These are phyloP conservation scores for Parotia lawesii DNA, from an alignment of 2,113 vertebrate species.

Conservation along the genomic window DNA sequence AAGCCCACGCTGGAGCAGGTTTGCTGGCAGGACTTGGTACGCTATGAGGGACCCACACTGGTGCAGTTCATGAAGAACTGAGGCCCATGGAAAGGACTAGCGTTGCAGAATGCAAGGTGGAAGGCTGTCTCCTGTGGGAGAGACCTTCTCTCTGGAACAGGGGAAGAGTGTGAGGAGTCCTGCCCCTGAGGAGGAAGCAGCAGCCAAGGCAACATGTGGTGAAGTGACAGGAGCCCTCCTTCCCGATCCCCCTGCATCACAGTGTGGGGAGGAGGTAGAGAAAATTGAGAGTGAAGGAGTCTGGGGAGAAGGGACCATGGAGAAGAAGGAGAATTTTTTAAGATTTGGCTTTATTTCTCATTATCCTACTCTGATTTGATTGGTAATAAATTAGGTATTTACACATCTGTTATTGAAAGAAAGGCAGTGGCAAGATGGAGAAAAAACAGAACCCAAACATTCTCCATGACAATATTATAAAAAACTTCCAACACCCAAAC, in stretches of 20 bases:
- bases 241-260: neutral
- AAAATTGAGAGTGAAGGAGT: neutral
- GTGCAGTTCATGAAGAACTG: neutral
- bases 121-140: neutral
- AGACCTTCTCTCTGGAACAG: neutral
- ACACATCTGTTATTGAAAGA: neutral
- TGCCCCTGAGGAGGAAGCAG: neutral
- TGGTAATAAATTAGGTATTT: neutral
- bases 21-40: neutral
- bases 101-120: neutral
- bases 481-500: neutral
- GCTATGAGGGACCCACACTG: fast-evolving
- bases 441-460: neutral
- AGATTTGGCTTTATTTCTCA: neutral
- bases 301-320: fast-evolving
- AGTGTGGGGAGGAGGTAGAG: fast-evolving
- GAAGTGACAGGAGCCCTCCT: neutral
- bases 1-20: fast-evolving
- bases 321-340: neutral
- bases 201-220: neutral
- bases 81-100: too few relatives aligned
- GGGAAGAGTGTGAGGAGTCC: neutral
- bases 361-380: neutral
- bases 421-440: neutral
- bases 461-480: neutral